Evolutionary conservation across 2,888 invertebrate genomes (phyloP), one percentile per base, ranked within the genome.

Genomic region (Acanthacorydalis orientalis): DNA sequence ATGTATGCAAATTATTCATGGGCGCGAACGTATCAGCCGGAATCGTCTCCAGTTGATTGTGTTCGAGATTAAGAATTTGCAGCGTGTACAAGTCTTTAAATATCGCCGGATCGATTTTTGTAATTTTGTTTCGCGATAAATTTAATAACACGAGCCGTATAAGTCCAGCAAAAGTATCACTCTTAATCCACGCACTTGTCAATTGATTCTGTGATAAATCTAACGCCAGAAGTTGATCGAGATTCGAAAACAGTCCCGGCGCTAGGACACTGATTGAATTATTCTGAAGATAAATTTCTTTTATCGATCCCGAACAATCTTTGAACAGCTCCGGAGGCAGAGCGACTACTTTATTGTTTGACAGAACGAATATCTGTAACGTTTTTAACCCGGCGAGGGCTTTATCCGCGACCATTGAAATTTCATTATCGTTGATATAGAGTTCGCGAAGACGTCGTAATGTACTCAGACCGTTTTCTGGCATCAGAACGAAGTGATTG

Each of bases 1-100:
- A 70, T 11, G 90, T 90, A 65, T 92, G 91, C 51, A 92, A 71
- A 68, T 92, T 92, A 62, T 87, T 90, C 83, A 91, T 84, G 4
- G 89, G 85, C 37, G 88, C 77, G 64, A 92, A 92, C 1, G 90
- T 86, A 58, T 89, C 86, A 7, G 88, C 84, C 7, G 84, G 83
- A 51, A 92, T 83, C 49, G 76, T 82, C 61, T 87, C 85, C 48
- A 92, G 68, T 59, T 78, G 75, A 62, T 92, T 92, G 63, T 86
- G 80, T 55, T 88, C 84, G 54, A 92, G 72, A 61, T 90, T 88
- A 43, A 92, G 70, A 54, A 85, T 82, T 67, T 89, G 86, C 50
- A 92, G 68, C 12, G 86, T 87, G 59, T 90, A 89, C 51, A 91
- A 71, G 58, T 89, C 86, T 58, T 80, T 78, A 62, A 92, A 92